phyloP scores from a whole-genome alignment of 2,113 vertebrate genomes.

The Sinocyclocheilus anshuiensis region DNA sequence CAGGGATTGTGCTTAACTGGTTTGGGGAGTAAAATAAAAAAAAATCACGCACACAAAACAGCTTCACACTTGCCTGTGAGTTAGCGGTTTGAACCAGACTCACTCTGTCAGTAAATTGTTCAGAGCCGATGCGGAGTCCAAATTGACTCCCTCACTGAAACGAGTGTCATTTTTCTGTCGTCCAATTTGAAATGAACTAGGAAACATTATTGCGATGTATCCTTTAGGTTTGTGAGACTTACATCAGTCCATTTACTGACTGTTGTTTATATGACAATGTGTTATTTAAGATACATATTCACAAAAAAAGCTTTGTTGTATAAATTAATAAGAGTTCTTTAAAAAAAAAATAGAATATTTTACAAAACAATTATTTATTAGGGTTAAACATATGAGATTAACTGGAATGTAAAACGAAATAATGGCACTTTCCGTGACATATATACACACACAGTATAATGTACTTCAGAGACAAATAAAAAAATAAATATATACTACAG shows the following conservation, averaged over 20 bases:
- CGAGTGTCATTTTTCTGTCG: neutral
- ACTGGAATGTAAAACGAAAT: no score
- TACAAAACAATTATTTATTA: neutral
- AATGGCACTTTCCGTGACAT: no score
- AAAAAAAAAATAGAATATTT: neutral
- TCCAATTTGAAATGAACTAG: neutral
- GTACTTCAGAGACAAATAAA: neutral
- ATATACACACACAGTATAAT: neutral
- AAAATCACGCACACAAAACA: neutral
- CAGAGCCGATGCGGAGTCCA: neutral
- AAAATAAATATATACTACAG: neutral
- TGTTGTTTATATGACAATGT: neutral
- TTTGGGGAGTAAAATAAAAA: neutral
- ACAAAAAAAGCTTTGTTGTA: neutral
- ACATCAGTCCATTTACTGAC: neutral
- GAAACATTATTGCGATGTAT: neutral
- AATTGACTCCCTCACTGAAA: neutral
- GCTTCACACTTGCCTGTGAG: neutral
- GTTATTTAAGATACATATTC: neutral
- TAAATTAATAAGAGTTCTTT: neutral
- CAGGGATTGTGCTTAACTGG: neutral
- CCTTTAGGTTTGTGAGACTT: neutral
- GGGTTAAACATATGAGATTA: neutral
- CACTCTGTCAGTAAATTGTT: neutral
- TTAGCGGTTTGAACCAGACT: neutral